phyloP scores from a whole-genome alignment of 2,888 invertebrate species.

The Leucophenga montana region DNA sequence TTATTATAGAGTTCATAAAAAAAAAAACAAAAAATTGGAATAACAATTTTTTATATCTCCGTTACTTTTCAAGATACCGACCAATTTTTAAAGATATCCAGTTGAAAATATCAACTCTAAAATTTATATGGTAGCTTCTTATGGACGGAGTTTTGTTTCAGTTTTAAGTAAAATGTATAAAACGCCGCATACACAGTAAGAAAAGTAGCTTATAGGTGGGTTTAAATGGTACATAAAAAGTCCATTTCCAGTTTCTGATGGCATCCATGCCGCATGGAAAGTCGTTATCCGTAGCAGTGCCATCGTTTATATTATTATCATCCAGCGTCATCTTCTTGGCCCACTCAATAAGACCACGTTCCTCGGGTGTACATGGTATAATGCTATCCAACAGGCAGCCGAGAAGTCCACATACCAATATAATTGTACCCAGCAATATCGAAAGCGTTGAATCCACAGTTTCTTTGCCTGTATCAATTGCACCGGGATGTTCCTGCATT shows the following conservation, averaged over 20 bases:
- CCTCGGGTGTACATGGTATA: conserved; percentile 83
- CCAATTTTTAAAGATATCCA: too few relatives aligned
- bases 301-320: conserved; percentile 73
- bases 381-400: conserved; percentile 84
- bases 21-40: too few relatives aligned
- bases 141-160: too few relatives aligned
- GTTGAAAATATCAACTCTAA: too few relatives aligned
- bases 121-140: too few relatives aligned
- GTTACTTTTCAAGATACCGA: too few relatives aligned
- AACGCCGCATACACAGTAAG: neutral
- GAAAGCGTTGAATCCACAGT: conserved; percentile 80
- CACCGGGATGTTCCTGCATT: conserved; percentile 79
- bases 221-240: conserved; percentile 80
- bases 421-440: conserved; percentile 84
- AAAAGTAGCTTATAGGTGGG: conserved; percentile 77
- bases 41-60: too few relatives aligned
- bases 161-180: neutral
- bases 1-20: too few relatives aligned
- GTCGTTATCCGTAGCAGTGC: conserved; percentile 78
- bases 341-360: conserved; percentile 84
- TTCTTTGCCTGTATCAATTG: conserved; percentile 78
- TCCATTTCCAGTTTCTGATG: conserved; percentile 80
- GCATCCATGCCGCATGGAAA: conserved; percentile 81
- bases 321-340: conserved; percentile 79
- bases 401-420: conserved; percentile 82